Base-by-base conservation (phyloP, 2,113 vertebrate species). In the Anarrhichthys ocellatus region DNA sequence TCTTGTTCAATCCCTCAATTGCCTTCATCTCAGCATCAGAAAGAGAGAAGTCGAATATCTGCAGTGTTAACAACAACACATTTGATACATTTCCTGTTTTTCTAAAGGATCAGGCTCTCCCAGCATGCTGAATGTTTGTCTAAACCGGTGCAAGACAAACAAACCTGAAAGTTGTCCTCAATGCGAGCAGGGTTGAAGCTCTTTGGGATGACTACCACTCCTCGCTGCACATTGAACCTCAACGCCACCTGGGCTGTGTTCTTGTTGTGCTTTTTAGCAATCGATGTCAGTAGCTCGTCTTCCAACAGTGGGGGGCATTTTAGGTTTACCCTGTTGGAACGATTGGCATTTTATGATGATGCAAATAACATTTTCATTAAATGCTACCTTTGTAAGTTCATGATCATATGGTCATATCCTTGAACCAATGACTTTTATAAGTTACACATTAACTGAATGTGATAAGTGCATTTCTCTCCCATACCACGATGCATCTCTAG, bases 1-100 rank as follows among this genome's bases (percentile, higher is more conserved):
- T 96, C 93, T 95, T 99, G 92, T 99, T 97, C 84, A 99, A 78
- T 1, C 91, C 94, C 88, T 96, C 96, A 24, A 99, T 94, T 10
- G 90, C 90, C 79, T 96, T 95, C 95, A 98, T 97, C 82, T 98
- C 98, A 78, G 95, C 89, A n/a, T 96, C 95, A 34, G 97, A 96
- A 56, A 99, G 95, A 40, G 85, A 96, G 92, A 99, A 99, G 88
- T 98, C 95, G 85, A 99, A 99, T 88, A 99, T 96, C 97, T 99
- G 87, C n/a, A 71, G 54, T 1, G 15, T 58, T 63, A n/a, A 66
- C n/a, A 50, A 73, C n/a, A 52, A 66, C 2, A 24, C 1, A 52
- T 50, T 61, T 73, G 0, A 24, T 0, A 1, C 3, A 76, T 18
- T 73, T 22, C 13, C 14, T 32, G 2, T 69, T 69, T 70, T 54